These are phyloP conservation scores for Puntigrus tetrazona DNA, from an alignment of 2,113 vertebrate genomes.

Conservation along the genomic window DNA sequence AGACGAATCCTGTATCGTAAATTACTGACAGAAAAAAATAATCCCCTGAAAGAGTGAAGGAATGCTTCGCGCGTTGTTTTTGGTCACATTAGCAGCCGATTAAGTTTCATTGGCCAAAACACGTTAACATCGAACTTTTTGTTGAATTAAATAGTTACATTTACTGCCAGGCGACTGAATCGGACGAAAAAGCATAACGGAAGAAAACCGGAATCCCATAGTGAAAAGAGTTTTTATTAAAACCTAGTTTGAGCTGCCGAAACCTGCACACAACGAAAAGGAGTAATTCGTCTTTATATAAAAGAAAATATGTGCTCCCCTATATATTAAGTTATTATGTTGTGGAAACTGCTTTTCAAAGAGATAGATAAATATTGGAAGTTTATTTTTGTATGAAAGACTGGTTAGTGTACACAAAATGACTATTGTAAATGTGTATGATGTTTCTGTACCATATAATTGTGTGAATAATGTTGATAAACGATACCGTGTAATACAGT, in stretches of 20 bases:
- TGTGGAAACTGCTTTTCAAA: conserved; percentile 19
- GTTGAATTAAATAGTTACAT: too few relatives aligned
- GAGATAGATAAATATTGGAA: conserved; percentile 57
- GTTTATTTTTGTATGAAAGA: conserved; percentile 65
- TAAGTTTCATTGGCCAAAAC: too few relatives aligned
- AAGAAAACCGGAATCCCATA: background rate
- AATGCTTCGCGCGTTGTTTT: background rate
- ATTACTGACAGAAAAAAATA: background rate
- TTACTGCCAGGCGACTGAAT: too few relatives aligned
- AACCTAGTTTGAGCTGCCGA: background rate
- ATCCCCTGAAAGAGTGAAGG: background rate
- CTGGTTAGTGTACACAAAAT: conserved; percentile 78
- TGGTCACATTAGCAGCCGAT: background rate
- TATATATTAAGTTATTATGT: conserved; percentile 84
- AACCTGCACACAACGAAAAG: background rate
- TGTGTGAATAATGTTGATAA: conserved; percentile 19
- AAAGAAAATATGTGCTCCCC: conserved; percentile 69
- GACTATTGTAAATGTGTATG: conserved; percentile 56
- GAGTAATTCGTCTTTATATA: background rate
- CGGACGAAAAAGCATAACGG: too few relatives aligned
- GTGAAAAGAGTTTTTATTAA: background rate
- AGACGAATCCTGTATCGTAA: background rate
- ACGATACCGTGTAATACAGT: background rate
- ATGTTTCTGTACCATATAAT: conserved; percentile 8
- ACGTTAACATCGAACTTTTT: background rate